Evolutionary conservation across 2,888 invertebrate genomes (phyloP).

Genomic region (Arctia plantaginis): DNA sequence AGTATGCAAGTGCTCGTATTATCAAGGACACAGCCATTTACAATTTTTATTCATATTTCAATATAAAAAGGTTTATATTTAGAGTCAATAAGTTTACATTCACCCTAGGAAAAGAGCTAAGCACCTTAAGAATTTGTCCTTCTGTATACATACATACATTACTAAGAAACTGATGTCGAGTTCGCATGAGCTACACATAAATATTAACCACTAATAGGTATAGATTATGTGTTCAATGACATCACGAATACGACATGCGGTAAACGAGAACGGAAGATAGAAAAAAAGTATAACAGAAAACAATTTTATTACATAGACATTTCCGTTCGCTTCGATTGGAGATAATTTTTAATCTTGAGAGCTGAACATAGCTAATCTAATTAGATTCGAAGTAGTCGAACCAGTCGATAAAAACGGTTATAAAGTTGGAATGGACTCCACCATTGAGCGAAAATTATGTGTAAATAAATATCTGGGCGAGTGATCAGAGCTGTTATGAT

Average conservation of each 20-base stretch:
- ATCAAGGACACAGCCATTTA: neutral
- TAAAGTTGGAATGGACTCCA: slow-evolving; percentile 60
- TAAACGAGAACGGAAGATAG: slow-evolving; percentile 73
- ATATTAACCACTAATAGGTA: slow-evolving; percentile 33
- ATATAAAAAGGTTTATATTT: neutral
- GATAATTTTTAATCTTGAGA: slow-evolving; percentile 73
- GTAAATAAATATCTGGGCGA: slow-evolving; percentile 61
- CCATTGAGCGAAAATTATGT: slow-evolving; percentile 65
- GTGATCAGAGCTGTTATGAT: slow-evolving; percentile 56
- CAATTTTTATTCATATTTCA: neutral
- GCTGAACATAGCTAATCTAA: slow-evolving; percentile 69
- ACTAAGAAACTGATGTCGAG: neutral
- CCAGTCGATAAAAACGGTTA: slow-evolving; percentile 70
- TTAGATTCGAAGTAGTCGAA: slow-evolving; percentile 70
- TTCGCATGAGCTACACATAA: slow-evolving; percentile 10
- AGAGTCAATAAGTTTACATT: neutral
- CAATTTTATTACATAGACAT: slow-evolving; percentile 75
- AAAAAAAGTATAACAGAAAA: slow-evolving; percentile 71
- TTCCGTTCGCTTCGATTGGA: slow-evolving; percentile 71
- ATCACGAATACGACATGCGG: slow-evolving; percentile 63
- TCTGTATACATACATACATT: neutral
- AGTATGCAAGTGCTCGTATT: neutral
- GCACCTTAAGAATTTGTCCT: neutral
- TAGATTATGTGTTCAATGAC: slow-evolving; percentile 63
- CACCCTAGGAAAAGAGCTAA: neutral